phyloP scores from a whole-genome alignment of 1,140 invertebrate species.

The Helicoverpa zea region DNA sequence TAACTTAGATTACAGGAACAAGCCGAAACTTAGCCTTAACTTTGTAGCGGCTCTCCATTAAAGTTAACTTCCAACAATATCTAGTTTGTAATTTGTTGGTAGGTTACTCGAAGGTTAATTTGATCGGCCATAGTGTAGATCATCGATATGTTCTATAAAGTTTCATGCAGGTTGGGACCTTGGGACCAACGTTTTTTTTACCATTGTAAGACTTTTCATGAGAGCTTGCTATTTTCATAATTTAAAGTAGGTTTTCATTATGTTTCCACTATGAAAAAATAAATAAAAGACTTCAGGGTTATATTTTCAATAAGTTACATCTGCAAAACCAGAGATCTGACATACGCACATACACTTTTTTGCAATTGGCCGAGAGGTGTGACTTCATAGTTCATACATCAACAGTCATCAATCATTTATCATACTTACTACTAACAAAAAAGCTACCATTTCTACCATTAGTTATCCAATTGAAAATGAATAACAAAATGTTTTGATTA shows the following conservation, averaged over 20 bases:
- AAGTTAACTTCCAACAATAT: constrained; percentile 7
- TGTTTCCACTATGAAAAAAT: not conserved
- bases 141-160: too few species aligned
- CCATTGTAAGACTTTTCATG: too few species aligned
- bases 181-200: too few species aligned
- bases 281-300: not conserved
- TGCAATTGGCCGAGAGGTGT: not conserved
- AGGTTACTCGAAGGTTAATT: not conserved
- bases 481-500: not conserved
- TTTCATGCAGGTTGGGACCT: too few species aligned
- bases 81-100: not conserved
- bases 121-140: not conserved
- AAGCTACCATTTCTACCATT: not conserved
- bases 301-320: too few species aligned
- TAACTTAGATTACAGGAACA: constrained; percentile 14
- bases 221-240: too few species aligned
- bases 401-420: constrained; percentile 16
- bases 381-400: not conserved
- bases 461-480: constrained; percentile 9
- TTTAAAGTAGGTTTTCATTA: too few species aligned
- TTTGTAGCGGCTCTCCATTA: constrained; percentile 2
- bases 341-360: not conserved
- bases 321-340: too few species aligned
- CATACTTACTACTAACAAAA: not conserved
- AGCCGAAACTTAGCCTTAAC: not conserved